Evolutionary conservation across 2,888 invertebrate genomes (phyloP), one percentile per base, ranked within the genome.

Genomic region (Ommatoiulus sabulosus): DNA sequence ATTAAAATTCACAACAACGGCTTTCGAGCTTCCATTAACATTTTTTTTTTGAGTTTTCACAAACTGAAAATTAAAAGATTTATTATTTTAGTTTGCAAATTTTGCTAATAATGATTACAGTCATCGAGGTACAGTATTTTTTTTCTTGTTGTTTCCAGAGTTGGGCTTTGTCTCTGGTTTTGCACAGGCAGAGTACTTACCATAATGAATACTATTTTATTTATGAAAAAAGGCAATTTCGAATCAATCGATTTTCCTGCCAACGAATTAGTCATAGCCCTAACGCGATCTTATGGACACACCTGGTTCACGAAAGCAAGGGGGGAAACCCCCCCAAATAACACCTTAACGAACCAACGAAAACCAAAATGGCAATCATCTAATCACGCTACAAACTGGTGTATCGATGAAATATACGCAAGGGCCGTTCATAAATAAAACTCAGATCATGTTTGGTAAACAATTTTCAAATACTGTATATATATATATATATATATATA

Each of bases 201-300:
- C 24, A 72, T 72, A 72, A 72, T 72, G 72, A 72, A 10, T 72
- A 24, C 72, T 72, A 72, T 24, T 72, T 72, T 72, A 72, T 72
- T 72, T 72, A 72, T 72, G 72, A 63, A 72, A 72, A 52, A 72
- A 72, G 72, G 24, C 72, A 72, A 72, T 72, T 72, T 72, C 72
- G 24, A 24, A 72, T 72, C 24, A 72, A 72, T 72, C 72, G 72
- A 72, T 72, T 72, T 72, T 72, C 10, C 72, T 24, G 72, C 8
- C 72, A 72, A 24, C 72, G 72, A 72, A 72, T 72, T 72, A 72
- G 72, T 72, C 72, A 72, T 20, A 72, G 20, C n/a, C 72, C 72
- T 20, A 72, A 72, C 72, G 24, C 63, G 24, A 72, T 72, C 72
- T 24, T 24, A 72, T 24, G 72, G 72, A 72, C 72, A 72, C 72